These are phyloP conservation scores for Pterobdella sp. DNA, from an alignment of 2,888 invertebrate genomes.

Conservation along the genomic window DNA sequence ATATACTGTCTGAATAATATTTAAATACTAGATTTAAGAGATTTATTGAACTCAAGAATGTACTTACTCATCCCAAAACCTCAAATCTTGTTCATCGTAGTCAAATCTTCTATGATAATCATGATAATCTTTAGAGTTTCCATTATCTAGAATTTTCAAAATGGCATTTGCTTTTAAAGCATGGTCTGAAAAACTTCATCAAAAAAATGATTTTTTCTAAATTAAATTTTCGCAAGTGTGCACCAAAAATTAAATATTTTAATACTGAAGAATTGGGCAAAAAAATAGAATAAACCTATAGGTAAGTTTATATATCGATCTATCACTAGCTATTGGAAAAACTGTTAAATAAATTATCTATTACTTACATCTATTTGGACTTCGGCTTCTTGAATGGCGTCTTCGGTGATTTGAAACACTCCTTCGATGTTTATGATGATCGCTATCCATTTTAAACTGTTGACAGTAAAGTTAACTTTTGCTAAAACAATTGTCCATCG, in stretches of 20 bases:
- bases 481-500: no score
- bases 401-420: background rate
- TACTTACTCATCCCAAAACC: constrained; percentile 8
- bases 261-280: background rate
- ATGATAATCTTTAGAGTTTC: background rate
- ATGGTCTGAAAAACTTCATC: background rate
- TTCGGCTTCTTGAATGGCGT: background rate
- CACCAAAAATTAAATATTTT: no score
- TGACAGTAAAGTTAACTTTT: background rate
- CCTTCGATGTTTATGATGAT: constrained; percentile 7
- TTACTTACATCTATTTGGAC: background rate
- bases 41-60: background rate
- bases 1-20: background rate
- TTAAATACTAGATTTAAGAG: background rate
- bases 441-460: background rate
- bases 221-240: background rate
- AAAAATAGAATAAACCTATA: background rate
- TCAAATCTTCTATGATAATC: constrained; percentile 5
- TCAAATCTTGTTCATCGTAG: constrained; percentile 6
- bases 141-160: background rate
- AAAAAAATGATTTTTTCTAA: background rate
- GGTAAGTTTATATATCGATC: background rate
- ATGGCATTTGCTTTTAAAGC: background rate
- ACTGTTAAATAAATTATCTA: background rate
- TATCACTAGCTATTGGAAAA: background rate